Conservation (phyloP, 2,113 vertebrate species). For the Indri indri region DNA sequence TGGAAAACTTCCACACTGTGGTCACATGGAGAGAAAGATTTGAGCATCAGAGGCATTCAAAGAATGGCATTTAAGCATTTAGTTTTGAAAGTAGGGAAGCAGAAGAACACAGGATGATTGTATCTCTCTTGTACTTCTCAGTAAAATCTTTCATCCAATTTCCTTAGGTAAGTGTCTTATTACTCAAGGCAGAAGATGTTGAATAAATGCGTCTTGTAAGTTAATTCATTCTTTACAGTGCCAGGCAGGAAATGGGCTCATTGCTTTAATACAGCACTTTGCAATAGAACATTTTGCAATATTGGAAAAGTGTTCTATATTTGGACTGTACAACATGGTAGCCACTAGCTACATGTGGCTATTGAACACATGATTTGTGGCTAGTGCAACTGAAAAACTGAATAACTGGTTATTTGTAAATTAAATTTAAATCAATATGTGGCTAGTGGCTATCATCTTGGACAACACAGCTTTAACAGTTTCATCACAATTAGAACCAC, state of each 20-base stretch:
- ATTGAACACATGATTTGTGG: background rate
- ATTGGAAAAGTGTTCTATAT: background rate
- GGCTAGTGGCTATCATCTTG: background rate
- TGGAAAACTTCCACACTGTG: background rate
- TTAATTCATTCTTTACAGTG: background rate
- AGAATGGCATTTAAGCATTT: constrained; percentile 2
- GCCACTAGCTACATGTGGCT: background rate
- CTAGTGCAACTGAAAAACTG: background rate
- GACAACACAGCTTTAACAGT: background rate
- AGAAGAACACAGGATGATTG: background rate
- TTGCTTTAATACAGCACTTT: background rate
- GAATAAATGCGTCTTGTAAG: background rate
- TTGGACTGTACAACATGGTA: background rate
- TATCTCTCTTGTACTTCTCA: background rate
- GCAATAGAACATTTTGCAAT: background rate
- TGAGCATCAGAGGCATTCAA: background rate
- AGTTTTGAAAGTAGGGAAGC: background rate
- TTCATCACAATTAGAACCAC: background rate
- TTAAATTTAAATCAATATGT: background rate
- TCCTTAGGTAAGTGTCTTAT: constrained; percentile 24
- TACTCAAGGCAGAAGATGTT: background rate
- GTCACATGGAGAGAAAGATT: background rate
- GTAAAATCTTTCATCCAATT: background rate
- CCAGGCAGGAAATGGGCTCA: background rate
- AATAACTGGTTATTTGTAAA: background rate